Base-by-base conservation (phyloP, 2,888 invertebrate species). In the Galeopsomyia nigrocyanea region DNA sequence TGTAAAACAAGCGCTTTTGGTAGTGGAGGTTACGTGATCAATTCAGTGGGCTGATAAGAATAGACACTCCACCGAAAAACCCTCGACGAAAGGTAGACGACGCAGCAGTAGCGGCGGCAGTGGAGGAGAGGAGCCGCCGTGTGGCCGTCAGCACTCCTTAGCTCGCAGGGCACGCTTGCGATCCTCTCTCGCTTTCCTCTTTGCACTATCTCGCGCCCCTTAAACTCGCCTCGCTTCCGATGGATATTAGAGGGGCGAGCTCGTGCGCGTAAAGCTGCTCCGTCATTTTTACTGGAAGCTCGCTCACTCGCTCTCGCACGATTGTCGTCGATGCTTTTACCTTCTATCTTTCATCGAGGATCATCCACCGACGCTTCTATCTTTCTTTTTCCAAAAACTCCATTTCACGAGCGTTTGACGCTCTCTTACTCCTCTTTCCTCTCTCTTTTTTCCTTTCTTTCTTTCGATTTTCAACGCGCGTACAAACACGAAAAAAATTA, bases 151-250 rank as follows among this genome's bases (percentile, higher is more conserved):
- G 39, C 39, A 39, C 65, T 79, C 77, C 5, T 73, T 71, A 65
- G 77, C 75, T n/a, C 79, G 63, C 64, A 73, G 77, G 6, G 76
- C 77, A 62, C 79, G 77, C 47, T 75, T 77, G 46, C 39, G 39
- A 39, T 39, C 39, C 39, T 39, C 39, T 39, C 39, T 39, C 39
- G 39, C 13, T 39, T 13, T 39, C 39, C 39, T 39, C 39, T 39
- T 39, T 39, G 39, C 53, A 31, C 13, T 87, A 53, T 75, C 87
- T 76, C 78, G 88, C 49, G 79, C 87, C 60, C 55, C 66, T 71
- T 65, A 66, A 70, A 65, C 61, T 66, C 71, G 60, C 71, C 55
- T 71, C 66, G 51, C 61, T 61, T 71, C 55, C 66, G 61, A 65
- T 71, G 66, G 71, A 71, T 71, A 71, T 71, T 66, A 71, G 66